Conservation (phyloP, 2,888 invertebrate genomes). For the Lepidonotus clava region DNA sequence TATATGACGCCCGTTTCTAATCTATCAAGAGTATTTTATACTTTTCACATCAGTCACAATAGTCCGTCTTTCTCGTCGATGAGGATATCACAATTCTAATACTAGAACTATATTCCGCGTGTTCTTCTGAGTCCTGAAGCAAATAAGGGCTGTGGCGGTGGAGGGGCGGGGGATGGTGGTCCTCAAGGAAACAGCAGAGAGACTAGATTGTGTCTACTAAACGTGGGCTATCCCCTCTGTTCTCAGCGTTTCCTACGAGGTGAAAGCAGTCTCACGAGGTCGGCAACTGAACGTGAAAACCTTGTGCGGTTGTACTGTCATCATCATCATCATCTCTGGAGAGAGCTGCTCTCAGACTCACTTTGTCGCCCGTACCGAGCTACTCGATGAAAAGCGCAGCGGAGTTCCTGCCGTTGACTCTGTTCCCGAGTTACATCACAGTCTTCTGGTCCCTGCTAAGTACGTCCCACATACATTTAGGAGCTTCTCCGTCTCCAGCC, state of each 20-base stretch:
- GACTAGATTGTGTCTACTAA: background rate
- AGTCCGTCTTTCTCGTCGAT: background rate
- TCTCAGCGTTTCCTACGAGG: background rate
- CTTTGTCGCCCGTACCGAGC: background rate
- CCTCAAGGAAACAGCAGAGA: too few species aligned
- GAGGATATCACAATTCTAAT: background rate
- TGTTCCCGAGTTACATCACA: constrained; percentile 20
- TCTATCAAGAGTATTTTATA: background rate
- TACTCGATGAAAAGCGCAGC: background rate
- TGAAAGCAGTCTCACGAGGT: background rate
- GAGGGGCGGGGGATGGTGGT: too few species aligned
- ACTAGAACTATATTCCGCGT: background rate
- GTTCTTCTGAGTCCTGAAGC: background rate
- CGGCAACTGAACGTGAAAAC: background rate
- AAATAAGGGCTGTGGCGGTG: background rate
- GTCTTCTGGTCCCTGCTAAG: background rate
- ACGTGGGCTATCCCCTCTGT: background rate
- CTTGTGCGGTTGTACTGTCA: background rate
- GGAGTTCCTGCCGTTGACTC: background rate
- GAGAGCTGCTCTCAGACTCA: background rate
- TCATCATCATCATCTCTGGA: background rate
- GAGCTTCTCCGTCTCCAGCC: too few species aligned
- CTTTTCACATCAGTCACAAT: background rate
- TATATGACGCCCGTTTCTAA: background rate
- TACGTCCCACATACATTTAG: too few species aligned